Conservation (phyloP, 2,797 vertebrate species). For the Clarias fuscus region DNA sequence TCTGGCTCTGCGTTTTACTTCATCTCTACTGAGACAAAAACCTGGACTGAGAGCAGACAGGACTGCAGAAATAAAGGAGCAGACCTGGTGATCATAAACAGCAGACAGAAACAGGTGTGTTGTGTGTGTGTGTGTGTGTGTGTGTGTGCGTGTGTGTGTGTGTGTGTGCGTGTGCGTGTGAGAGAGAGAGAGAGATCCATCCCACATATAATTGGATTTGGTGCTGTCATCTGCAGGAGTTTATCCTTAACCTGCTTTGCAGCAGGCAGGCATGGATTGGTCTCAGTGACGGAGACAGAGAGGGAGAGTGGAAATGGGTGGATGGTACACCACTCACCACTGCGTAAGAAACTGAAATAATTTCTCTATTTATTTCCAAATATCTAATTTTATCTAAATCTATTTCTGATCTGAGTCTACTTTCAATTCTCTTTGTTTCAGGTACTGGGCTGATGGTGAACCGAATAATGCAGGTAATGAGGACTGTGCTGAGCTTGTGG, state of each 20-base stretch:
- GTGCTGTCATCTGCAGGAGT: not conserved
- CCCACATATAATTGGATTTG: not conserved
- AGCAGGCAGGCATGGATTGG: slow-evolving; percentile 5
- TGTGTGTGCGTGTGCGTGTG: not conserved
- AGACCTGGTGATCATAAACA: slow-evolving; percentile 5
- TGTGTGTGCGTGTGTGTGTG: too few species aligned
- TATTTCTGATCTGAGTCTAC: not conserved
- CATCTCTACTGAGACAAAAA: not conserved
- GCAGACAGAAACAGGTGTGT: not conserved
- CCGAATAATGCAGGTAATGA: slow-evolving; percentile 8
- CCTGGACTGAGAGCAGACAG: slow-evolving; percentile 10
- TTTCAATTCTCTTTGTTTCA: slow-evolving; percentile 1
- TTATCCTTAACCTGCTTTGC: not conserved
- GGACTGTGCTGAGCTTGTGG: not conserved
- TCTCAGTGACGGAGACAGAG: slow-evolving; percentile 4
- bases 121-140: too few species aligned
- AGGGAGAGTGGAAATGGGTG: slow-evolving; percentile 33
- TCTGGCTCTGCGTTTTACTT: not conserved
- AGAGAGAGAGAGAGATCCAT: not conserved
- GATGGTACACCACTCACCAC: slow-evolving; percentile 15
- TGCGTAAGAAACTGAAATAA: slow-evolving; percentile 3
- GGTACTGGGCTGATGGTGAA: not conserved
- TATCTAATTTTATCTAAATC: not conserved
- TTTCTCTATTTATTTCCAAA: not conserved
- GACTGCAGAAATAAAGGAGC: not conserved